These are phyloP conservation scores for Mystacornis crossleyi DNA, from an alignment of 2,113 vertebrate species.

Conservation along the genomic window DNA sequence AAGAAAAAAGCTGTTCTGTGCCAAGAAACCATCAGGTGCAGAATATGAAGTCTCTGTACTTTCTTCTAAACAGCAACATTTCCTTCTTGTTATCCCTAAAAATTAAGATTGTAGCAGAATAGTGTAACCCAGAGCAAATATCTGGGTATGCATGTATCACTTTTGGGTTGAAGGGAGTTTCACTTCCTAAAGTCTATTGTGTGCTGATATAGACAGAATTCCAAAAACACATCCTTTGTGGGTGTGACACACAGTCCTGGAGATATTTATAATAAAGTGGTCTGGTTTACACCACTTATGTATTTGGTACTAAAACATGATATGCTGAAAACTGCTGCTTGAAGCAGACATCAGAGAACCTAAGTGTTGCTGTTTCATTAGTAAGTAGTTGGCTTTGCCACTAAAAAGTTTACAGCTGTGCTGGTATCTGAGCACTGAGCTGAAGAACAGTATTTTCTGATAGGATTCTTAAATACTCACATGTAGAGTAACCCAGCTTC, in stretches of 20 bases:
- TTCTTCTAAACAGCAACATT: neutral
- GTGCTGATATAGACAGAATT: neutral
- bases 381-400: neutral
- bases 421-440: neutral
- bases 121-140: neutral
- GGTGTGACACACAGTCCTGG: neutral
- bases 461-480: neutral
- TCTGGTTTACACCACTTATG: neutral
- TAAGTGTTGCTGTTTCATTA: neutral
- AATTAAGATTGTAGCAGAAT: neutral
- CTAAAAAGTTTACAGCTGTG: neutral
- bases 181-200: neutral
- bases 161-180: neutral
- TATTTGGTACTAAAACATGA: neutral
- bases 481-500: neutral
- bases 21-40: neutral
- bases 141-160: rapidly evolving
- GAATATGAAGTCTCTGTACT: neutral
- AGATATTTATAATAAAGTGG: neutral
- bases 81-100: neutral
- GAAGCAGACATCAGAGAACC: neutral
- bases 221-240: neutral
- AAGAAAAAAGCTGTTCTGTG: neutral
- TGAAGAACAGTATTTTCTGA: neutral
- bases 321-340: neutral